Evolutionary conservation across 2,888 invertebrate species (phyloP).

Genomic region (Eustalomyia histrio): DNA sequence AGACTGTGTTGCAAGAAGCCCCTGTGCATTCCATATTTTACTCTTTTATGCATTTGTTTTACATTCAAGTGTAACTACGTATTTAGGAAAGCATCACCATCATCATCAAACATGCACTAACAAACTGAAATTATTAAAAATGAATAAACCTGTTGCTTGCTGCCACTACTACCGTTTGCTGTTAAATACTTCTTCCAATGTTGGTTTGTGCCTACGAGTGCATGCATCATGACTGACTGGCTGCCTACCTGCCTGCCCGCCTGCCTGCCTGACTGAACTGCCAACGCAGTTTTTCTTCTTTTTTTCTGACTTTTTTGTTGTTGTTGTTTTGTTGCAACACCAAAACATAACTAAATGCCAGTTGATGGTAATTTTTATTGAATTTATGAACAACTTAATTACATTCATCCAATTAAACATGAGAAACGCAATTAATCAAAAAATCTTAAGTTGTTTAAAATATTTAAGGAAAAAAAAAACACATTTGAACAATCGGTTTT

Average conservation of each 20-base stretch:
- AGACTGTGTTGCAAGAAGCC: conserved; percentile 33
- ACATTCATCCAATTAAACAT: conserved; percentile 77
- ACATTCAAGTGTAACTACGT: conserved; percentile 13
- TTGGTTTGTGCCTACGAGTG: conserved; percentile 37
- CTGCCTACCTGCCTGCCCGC: conserved; percentile 33
- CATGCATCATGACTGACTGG: conserved; percentile 24
- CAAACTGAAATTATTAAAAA: conserved; percentile 54
- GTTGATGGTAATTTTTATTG: conserved; percentile 63
- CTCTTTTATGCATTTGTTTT: conserved; percentile 14
- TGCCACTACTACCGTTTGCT: conserved; percentile 4
- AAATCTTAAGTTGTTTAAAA: conserved; percentile 45
- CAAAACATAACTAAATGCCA: conserved; percentile 1
- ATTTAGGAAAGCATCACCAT: conserved; percentile 41
- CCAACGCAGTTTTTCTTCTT: conserved; percentile 41
- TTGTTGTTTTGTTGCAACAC: conserved; percentile 5
- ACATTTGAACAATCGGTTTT: conserved; percentile 15
- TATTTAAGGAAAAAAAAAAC: conserved; percentile 20
- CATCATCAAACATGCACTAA: conserved; percentile 43
- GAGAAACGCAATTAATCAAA: conserved; percentile 76
- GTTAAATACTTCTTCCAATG: not conserved
- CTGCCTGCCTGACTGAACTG: not conserved
- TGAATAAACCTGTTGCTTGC: conserved; percentile 31
- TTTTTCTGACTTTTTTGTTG: not conserved
- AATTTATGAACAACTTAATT: conserved; percentile 76
- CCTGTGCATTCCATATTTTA: not conserved